Base-by-base conservation (phyloP, 2,888 invertebrate species). In the Drosophila bunnanda region DNA sequence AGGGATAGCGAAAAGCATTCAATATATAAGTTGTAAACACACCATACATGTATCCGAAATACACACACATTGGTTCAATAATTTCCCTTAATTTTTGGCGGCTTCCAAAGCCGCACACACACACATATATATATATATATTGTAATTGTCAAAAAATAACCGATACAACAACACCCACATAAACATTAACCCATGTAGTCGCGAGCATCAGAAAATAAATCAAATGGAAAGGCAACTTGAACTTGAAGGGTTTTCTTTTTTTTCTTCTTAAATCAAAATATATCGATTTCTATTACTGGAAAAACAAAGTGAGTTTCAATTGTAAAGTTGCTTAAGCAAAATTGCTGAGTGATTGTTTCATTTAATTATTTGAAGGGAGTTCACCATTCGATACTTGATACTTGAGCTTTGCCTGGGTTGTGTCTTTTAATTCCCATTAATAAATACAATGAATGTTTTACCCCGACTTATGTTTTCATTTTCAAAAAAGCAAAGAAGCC, bases 321-420 rank as follows among this genome's bases (percentile, higher is more conserved):
- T 34, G 34, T 15, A 34, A 34, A 34, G 38, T 53, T 55, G 12
- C 17, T 20, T 17, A 2, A 58, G 17, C 2, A 20, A 62, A 2
- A 34, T 36, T 12, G 7, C 8, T 20, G 7, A 43, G 60, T 60
- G 17, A 62, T 46, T 22, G 10, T 38, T 30, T 13, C 17, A 32
- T 20, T 65, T 65, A 12, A 2, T 22, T 44, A 17, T 9, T 17
- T n/a, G 17, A 20, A 12, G 9, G n/a, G n/a, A 22, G 22, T 57
- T 61, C 20, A 20, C 12, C 64, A n/a, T 44, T 68, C 36, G 69
- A 46, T 43, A 13, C 0, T 66, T 44, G 36, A 38, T 53, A 30
- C 28, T 66, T 55, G 32, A 66, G 56, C 70, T 55, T 66, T 66
- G 56, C 44, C 66, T 66, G 66, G 66, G 66, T 66, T 66, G 66